Percentiles rank a stretch among this genome's conserved stretches.
phyloP scores from a whole-genome alignment of 2,888 invertebrate genomes.

The Agriopis marginaria region DNA sequence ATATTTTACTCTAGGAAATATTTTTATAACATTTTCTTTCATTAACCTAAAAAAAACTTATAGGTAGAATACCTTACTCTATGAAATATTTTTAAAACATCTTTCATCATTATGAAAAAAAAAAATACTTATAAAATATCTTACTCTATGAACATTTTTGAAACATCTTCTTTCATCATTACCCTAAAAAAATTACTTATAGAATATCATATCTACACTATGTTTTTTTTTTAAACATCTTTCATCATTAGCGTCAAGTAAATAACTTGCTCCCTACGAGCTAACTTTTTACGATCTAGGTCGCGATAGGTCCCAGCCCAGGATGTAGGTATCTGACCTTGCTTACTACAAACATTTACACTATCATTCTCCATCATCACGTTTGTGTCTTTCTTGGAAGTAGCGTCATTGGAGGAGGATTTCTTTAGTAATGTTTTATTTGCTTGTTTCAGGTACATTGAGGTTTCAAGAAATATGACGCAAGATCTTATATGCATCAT shows the following conservation, averaged over 20 bases:
- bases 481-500: not conserved
- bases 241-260: not conserved
- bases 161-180: too few relatives aligned
- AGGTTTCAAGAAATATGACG: constrained; percentile 3
- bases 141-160: too few relatives aligned
- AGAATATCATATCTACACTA: too few relatives aligned
- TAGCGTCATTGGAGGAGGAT: constrained; percentile 15
- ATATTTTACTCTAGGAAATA: too few relatives aligned
- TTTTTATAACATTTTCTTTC: too few relatives aligned
- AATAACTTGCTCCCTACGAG: not conserved
- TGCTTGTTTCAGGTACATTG: constrained; percentile 45
- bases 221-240: too few relatives aligned
- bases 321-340: constrained; percentile 28
- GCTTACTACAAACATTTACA: constrained; percentile 20
- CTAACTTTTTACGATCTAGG: not conserved
- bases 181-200: too few relatives aligned
- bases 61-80: too few relatives aligned
- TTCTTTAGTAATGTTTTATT: constrained; percentile 13
- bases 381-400: constrained; percentile 28
- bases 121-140: too few relatives aligned
- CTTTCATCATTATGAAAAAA: too few relatives aligned
- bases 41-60: too few relatives aligned
- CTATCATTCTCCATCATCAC: constrained; percentile 12
- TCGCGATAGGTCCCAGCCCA: constrained; percentile 19
- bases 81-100: too few relatives aligned